These are phyloP conservation scores for Drosophila longiperda DNA, from an alignment of 2,888 invertebrate genomes.

Conservation along the genomic window DNA sequence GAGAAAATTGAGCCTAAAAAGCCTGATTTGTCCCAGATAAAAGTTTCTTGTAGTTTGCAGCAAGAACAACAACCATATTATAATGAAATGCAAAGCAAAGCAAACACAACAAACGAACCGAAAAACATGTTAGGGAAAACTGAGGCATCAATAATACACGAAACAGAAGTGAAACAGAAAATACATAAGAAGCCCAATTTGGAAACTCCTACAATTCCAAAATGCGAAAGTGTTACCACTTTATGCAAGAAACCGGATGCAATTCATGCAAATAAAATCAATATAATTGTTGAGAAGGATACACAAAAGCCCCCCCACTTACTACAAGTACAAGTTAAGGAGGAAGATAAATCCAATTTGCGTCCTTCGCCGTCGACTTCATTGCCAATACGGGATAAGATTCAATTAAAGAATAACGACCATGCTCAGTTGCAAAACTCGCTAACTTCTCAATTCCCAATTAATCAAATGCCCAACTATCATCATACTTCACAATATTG, in stretches of 20 bases:
- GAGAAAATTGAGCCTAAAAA: slow-evolving; percentile 12
- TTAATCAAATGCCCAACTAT: slow-evolving; percentile 89
- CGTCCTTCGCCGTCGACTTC: slow-evolving; percentile 36
- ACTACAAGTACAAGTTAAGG: slow-evolving; percentile 79
- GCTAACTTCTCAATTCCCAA: slow-evolving; percentile 87
- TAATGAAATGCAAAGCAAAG: slow-evolving; percentile 27
- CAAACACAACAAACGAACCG: slow-evolving; percentile 18
- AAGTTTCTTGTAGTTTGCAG: slow-evolving; percentile 8
- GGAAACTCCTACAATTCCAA: slow-evolving; percentile 30
- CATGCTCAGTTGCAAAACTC: slow-evolving; percentile 78
- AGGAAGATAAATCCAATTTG: slow-evolving; percentile 72
- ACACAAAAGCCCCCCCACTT: slow-evolving; percentile 46
- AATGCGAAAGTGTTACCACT: slow-evolving; percentile 34
- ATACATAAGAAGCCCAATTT: slow-evolving; percentile 37
- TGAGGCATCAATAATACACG: slow-evolving; percentile 16
- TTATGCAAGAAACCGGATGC: slow-evolving; percentile 50
- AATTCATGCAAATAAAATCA: slow-evolving; percentile 33
- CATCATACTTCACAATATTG: slow-evolving; percentile 89
- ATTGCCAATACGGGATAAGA: slow-evolving; percentile 70
- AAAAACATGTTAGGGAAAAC: slow-evolving; percentile 9
- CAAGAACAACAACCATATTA: slow-evolving; percentile 13
- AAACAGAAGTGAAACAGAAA: slow-evolving; percentile 55
- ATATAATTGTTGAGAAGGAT: slow-evolving; percentile 50
- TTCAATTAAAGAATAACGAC: slow-evolving; percentile 72
- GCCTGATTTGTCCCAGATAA: slow-evolving; percentile 6